Evolutionary conservation across 2,797 vertebrate species (phyloP).

Genomic region (Oryzias dopingdopingensis): DNA sequence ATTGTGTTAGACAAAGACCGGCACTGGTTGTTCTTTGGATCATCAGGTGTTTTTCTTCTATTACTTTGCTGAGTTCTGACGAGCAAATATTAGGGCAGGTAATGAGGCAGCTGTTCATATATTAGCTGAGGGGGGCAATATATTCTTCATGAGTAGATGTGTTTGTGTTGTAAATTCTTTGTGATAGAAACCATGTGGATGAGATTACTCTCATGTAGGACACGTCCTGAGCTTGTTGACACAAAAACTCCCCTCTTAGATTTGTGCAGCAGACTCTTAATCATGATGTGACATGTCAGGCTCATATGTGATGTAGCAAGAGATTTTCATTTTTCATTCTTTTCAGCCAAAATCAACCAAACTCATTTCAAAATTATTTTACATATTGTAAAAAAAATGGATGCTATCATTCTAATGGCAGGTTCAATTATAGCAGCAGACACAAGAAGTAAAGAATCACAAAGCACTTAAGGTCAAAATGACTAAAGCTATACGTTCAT

Average conservation of each 20-base stretch:
- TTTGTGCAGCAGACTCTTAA: background rate
- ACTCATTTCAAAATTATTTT: background rate
- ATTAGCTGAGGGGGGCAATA: background rate
- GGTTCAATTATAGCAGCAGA: too few species aligned
- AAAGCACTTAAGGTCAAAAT: too few species aligned
- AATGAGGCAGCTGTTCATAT: background rate
- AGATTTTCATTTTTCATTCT: background rate
- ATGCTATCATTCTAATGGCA: too few species aligned
- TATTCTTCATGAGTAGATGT: conserved; percentile 1
- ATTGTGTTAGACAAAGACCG: too few species aligned
- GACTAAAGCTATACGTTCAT: too few species aligned
- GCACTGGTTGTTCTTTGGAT: too few species aligned
- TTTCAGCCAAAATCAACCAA: conserved; percentile 2
- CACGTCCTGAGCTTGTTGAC: background rate
- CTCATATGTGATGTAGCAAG: background rate
- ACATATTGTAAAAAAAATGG: too few species aligned
- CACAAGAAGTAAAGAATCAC: too few species aligned
- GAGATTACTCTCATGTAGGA: conserved; percentile 1
- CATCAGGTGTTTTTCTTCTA: background rate
- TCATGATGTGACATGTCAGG: background rate
- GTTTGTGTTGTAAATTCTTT: background rate
- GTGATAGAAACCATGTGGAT: conserved; percentile 12
- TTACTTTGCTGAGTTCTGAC: background rate
- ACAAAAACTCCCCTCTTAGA: background rate
- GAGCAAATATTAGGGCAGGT: background rate